Evolutionary conservation across 2,113 vertebrate genomes (phyloP).

Genomic region (Clarias gariepinus): DNA sequence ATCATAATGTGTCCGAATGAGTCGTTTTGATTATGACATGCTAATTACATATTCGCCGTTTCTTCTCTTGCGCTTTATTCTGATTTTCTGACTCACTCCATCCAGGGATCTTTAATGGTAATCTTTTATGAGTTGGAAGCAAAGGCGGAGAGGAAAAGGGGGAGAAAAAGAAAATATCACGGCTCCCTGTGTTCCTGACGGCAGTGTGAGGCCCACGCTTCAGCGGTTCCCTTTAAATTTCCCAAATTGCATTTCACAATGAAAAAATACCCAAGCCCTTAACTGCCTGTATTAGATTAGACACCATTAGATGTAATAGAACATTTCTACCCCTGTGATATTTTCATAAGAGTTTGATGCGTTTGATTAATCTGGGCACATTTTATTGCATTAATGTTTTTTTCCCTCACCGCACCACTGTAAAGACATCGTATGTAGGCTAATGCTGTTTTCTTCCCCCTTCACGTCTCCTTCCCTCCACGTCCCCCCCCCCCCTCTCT

Average conservation of each 20-base stretch:
- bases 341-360: slow-evolving; percentile 99
- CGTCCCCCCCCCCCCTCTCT: slow-evolving; percentile 67
- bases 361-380: slow-evolving; percentile 99
- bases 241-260: slow-evolving; percentile 98
- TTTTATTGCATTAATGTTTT: slow-evolving; percentile 99
- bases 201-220: slow-evolving; percentile 91
- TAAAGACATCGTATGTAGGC: slow-evolving; percentile 92
- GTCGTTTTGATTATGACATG: slow-evolving; percentile 99
- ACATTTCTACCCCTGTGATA: slow-evolving; percentile 91
- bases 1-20: slow-evolving; percentile 99
- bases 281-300: slow-evolving; percentile 99
- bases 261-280: slow-evolving; percentile 98
- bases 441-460: slow-evolving; percentile 85
- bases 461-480: slow-evolving; percentile 72
- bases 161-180: slow-evolving; percentile 74
- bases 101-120: slow-evolving; percentile 98
- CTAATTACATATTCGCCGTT: slow-evolving; percentile 98
- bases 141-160: slow-evolving; percentile 55
- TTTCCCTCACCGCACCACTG: slow-evolving; percentile 88
- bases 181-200: slow-evolving; percentile 94
- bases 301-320: slow-evolving; percentile 99
- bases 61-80: slow-evolving; percentile 64
- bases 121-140: slow-evolving; percentile 91
- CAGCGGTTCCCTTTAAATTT: slow-evolving; percentile 99
- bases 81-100: slow-evolving; percentile 83